These are phyloP conservation scores for Myrmecobius fasciatus DNA, from an alignment of 2,113 vertebrate species.

Conservation along the genomic window DNA sequence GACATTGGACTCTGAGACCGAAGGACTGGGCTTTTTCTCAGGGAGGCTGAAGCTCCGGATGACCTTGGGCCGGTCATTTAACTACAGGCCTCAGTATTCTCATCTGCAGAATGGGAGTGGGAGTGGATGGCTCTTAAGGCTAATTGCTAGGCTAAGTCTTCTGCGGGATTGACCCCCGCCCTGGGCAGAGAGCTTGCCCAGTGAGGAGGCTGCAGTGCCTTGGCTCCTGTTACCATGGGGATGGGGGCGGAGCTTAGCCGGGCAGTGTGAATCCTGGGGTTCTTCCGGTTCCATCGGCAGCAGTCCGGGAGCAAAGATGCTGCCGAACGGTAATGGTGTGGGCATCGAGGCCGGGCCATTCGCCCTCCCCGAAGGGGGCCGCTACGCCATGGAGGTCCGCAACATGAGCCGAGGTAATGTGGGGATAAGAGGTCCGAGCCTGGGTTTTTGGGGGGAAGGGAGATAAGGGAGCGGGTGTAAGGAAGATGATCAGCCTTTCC, in stretches of 20 bases:
- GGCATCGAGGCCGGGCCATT: not conserved
- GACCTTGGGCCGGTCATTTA: not conserved
- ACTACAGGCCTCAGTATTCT: not conserved
- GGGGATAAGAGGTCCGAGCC: not conserved
- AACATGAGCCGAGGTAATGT: not conserved
- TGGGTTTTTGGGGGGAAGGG: not conserved
- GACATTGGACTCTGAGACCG: accelerated
- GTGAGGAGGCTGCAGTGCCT: not conserved
- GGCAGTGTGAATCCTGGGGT: not conserved
- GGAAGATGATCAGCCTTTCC: not conserved
- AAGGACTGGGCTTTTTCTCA: not conserved
- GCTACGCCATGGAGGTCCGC: not conserved
- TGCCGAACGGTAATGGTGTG: not conserved
- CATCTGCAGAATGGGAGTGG: not conserved
- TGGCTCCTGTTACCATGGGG: not conserved
- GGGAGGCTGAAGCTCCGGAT: not conserved
- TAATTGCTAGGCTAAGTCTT: too few relatives aligned
- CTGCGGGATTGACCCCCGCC: not conserved
- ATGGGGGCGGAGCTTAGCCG: not conserved
- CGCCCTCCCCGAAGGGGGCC: not conserved
- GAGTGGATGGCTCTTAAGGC: not conserved
- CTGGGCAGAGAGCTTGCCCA: not conserved
- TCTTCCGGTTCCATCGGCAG: not conserved
- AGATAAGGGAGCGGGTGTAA: not conserved
- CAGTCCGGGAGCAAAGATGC: not conserved